These are phyloP conservation scores for Laticauda laticaudata DNA, from an alignment of 2,113 vertebrate species.

Conservation along the genomic window DNA sequence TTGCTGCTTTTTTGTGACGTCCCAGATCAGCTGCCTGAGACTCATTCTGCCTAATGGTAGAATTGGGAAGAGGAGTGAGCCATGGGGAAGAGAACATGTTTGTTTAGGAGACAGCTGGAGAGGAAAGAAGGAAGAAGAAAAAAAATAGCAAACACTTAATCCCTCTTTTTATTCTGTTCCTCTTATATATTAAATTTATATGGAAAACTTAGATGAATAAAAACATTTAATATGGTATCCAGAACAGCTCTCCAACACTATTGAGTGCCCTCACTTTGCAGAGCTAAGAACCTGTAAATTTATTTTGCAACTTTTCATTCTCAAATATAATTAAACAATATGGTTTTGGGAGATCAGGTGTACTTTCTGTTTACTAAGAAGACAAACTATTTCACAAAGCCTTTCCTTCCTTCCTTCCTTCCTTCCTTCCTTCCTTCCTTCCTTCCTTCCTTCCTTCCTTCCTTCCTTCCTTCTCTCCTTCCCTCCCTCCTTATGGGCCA, in stretches of 20 bases:
- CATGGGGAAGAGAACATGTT: not conserved
- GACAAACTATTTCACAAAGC: slow-evolving; percentile 31
- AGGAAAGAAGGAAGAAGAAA: not conserved
- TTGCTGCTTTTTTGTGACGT: not conserved
- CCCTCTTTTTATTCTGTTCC: not conserved
- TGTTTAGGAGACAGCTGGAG: not conserved
- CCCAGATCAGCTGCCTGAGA: not conserved
- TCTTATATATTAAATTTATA: not conserved
- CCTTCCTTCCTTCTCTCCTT: fast-evolving
- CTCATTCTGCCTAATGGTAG: not conserved
- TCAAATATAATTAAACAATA: slow-evolving; percentile 11
- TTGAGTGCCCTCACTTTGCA: slow-evolving; percentile 25
- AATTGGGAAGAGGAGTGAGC: not conserved
- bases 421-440: too few species aligned
- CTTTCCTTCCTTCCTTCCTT: not conserved
- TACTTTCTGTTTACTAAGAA: slow-evolving; percentile 47
- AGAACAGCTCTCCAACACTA: not conserved
- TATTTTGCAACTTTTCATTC: slow-evolving; percentile 20
- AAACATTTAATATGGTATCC: not conserved
- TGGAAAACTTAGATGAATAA: slow-evolving; percentile 21
- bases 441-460: not conserved
- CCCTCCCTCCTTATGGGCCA: too few species aligned
- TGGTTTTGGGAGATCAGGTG: not conserved
- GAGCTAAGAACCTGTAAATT: slow-evolving; percentile 20
- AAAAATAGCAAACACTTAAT: not conserved